These are phyloP conservation scores for Pogoniulus pusillus DNA, from an alignment of 2,797 vertebrate genomes.

Conservation along the genomic window DNA sequence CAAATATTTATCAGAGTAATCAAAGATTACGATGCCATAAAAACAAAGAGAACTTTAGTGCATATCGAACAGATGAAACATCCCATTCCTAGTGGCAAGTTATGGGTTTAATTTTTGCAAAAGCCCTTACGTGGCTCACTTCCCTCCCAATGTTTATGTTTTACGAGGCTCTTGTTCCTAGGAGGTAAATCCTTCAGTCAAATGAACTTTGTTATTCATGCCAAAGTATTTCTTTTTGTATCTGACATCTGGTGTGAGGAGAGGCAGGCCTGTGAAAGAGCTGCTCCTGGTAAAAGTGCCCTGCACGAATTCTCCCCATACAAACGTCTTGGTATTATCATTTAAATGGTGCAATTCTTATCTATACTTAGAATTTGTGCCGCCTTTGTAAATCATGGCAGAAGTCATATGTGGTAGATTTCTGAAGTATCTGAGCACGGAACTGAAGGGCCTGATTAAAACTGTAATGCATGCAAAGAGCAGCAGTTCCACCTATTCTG, in stretches of 20 bases:
- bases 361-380: constrained; percentile 25
- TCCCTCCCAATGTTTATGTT: constrained; percentile 47
- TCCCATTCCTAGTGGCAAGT: constrained; percentile 54
- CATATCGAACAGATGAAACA: constrained; percentile 66
- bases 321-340: constrained; percentile 66
- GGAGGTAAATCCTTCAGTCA: constrained; percentile 68
- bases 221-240: constrained; percentile 39
- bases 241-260: constrained; percentile 62
- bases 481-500: not conserved
- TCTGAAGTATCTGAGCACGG: constrained; percentile 21
- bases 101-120: constrained; percentile 67
- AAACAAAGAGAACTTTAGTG: constrained; percentile 64
- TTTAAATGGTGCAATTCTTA: constrained; percentile 64
- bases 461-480: constrained; percentile 16
- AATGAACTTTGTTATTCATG: constrained; percentile 44
- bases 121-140: constrained; percentile 43
- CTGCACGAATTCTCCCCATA: not conserved
- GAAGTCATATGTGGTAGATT: constrained; percentile 54
- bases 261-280: constrained; percentile 4
- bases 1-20: constrained; percentile 76
- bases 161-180: constrained; percentile 59
- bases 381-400: constrained; percentile 41
- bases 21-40: constrained; percentile 70
- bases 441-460: constrained; percentile 37
- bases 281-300: not conserved